phyloP scores from a whole-genome alignment of 2,113 vertebrate genomes.

The Gasterosteus nipponicus region DNA sequence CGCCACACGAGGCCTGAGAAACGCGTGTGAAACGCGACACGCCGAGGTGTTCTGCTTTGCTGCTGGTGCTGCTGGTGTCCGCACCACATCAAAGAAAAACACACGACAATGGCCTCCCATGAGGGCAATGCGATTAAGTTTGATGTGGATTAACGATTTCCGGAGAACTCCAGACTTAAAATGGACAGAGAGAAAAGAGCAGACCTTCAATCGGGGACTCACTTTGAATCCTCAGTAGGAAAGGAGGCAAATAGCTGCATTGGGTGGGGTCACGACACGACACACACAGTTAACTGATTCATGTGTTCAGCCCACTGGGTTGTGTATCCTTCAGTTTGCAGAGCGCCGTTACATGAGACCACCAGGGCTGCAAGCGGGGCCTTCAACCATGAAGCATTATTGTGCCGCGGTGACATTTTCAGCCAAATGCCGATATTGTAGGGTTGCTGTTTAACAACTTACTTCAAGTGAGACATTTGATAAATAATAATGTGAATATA shows the following conservation, averaged over 20 bases:
- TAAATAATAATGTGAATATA: background rate
- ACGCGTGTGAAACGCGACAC: slow-evolving; percentile 53
- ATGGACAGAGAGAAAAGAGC: slow-evolving; percentile 37
- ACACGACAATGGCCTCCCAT: slow-evolving; percentile 66
- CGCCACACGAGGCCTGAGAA: slow-evolving; percentile 22
- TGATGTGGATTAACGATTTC: slow-evolving; percentile 76
- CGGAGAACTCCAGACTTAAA: slow-evolving; percentile 55
- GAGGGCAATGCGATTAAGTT: slow-evolving; percentile 73
- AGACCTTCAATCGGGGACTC: slow-evolving; percentile 33
- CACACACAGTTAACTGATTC: slow-evolving; percentile 36
- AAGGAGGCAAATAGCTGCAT: slow-evolving; percentile 18
- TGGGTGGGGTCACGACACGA: slow-evolving; percentile 42
- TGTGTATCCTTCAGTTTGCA: slow-evolving; percentile 25
- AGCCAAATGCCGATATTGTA: background rate
- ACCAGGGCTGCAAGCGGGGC: slow-evolving; percentile 23
- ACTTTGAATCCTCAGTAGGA: slow-evolving; percentile 40
- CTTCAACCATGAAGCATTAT: slow-evolving; percentile 7
- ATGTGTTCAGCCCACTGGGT: slow-evolving; percentile 43
- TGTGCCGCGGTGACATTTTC: background rate
- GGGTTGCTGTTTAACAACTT: too few species aligned
- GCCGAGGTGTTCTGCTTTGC: slow-evolving; percentile 45
- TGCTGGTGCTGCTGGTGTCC: slow-evolving; percentile 67
- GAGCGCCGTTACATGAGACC: slow-evolving; percentile 32
- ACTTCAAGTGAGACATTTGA: too few species aligned
- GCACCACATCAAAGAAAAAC: slow-evolving; percentile 71